These are phyloP conservation scores for Lithophane ornitopus DNA, from an alignment of 2,888 invertebrate genomes.

Conservation along the genomic window DNA sequence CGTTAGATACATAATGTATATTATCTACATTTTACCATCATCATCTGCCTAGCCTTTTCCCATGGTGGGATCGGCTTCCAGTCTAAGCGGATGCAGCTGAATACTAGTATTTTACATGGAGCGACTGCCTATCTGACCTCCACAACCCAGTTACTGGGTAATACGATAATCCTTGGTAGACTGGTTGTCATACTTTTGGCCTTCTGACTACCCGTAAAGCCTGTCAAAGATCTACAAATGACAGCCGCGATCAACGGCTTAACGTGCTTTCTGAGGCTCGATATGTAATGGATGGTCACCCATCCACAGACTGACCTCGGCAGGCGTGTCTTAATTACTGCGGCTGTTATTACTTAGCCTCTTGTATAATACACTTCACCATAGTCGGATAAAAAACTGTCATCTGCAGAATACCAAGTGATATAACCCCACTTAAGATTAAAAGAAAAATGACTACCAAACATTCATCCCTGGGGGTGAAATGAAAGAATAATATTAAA, in stretches of 20 bases:
- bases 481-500: slow-evolving; percentile 44
- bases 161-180: neutral
- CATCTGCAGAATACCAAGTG: neutral
- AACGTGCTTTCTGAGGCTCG: neutral
- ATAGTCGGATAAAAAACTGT: neutral
- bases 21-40: too few relatives aligned
- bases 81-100: neutral
- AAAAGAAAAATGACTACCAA: neutral
- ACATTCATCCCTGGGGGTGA: neutral
- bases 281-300: neutral
- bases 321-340: neutral
- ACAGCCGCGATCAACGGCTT: neutral
- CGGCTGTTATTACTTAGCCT: neutral
- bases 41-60: neutral
- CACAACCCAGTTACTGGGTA: neutral
- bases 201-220: neutral
- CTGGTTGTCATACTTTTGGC: neutral
- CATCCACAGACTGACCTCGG: neutral
- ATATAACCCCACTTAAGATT: slow-evolving; percentile 10
- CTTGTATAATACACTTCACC: neutral
- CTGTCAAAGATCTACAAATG: neutral
- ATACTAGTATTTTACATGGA: too few relatives aligned
- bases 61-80: neutral
- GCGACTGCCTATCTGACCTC: neutral
- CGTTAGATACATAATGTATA: too few relatives aligned